phyloP scores from a whole-genome alignment of 2,888 invertebrate genomes.

The Desoria tigrina region DNA sequence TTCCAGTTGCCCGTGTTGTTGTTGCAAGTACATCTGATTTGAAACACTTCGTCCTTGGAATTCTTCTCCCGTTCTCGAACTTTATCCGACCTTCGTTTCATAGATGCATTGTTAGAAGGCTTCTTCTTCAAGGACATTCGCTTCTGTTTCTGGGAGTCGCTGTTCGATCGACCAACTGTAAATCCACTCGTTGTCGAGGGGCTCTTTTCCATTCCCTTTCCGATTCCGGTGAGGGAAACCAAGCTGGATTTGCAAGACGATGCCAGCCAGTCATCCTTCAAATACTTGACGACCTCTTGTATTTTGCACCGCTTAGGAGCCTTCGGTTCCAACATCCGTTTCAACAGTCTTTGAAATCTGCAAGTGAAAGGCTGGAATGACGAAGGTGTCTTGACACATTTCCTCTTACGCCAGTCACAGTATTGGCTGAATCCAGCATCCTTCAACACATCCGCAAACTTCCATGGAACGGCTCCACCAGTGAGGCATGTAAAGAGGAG shows the following conservation, averaged over 20 bases:
- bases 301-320: constrained; percentile 47
- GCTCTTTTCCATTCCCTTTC: not conserved
- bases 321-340: constrained; percentile 50
- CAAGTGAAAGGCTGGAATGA: constrained; percentile 66
- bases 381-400: constrained; percentile 65
- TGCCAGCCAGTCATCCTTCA: constrained; percentile 49
- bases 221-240: not conserved
- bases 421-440: constrained; percentile 68
- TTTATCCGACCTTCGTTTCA: not conserved
- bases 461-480: constrained; percentile 70
- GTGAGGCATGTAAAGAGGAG: constrained; percentile 69
- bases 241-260: constrained; percentile 18
- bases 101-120: not conserved
- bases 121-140: not conserved
- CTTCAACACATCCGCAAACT: constrained; percentile 67
- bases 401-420: constrained; percentile 67
- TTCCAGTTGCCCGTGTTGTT: too few species aligned
- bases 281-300: constrained; percentile 47
- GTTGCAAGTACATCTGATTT: constrained; percentile 18
- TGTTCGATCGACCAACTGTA: not conserved
- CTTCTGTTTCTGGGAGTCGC: not conserved
- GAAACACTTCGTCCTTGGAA: not conserved
- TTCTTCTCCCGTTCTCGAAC: not conserved
- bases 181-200: not conserved
- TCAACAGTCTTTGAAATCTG: constrained; percentile 43